These are phyloP conservation scores for Anser cygnoides DNA, from an alignment of 2,113 vertebrate species.

Conservation along the genomic window DNA sequence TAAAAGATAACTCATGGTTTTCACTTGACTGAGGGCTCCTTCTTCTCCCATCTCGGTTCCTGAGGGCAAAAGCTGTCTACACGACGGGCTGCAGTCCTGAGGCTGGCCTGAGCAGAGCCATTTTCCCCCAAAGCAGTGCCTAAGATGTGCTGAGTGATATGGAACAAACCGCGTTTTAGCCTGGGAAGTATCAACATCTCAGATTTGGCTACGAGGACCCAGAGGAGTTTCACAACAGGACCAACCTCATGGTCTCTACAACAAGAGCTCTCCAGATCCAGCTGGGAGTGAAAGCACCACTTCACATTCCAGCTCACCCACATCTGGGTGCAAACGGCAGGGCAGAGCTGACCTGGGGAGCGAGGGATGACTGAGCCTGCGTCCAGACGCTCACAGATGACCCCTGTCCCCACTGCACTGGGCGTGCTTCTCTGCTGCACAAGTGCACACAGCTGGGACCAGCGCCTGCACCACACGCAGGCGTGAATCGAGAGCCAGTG, in stretches of 20 bases:
- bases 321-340: neutral
- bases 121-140: neutral
- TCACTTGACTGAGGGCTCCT: neutral
- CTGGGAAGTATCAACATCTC: neutral
- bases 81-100: neutral
- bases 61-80: neutral
- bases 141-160: neutral
- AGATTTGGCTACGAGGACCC: neutral
- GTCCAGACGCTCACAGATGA: neutral
- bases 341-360: neutral
- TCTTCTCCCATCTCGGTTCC: neutral
- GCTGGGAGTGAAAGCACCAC: neutral
- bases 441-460: neutral
- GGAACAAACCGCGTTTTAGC: neutral
- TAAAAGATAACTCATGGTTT: neutral
- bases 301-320: constrained; percentile 15
- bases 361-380: neutral
- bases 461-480: neutral
- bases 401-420: neutral
- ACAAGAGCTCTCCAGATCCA: neutral
- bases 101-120: constrained; percentile 24
- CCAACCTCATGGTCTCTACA: neutral
- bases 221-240: constrained; percentile 26
- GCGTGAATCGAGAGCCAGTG: neutral
- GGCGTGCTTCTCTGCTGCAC: neutral